These are phyloP conservation scores for Nymphalis io DNA, from an alignment of 1,140 invertebrate genomes.

Conservation along the genomic window DNA sequence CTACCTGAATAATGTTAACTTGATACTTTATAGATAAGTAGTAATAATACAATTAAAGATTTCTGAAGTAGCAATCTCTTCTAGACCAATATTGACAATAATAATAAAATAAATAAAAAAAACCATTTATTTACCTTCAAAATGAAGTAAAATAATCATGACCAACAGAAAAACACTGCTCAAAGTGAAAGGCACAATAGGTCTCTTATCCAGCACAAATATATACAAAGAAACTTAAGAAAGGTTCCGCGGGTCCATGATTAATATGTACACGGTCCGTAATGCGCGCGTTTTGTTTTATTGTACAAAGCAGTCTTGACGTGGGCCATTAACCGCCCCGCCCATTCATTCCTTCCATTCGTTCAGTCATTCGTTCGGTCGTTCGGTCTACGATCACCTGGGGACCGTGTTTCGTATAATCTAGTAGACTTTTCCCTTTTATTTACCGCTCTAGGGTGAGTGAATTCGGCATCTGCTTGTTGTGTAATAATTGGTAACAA, in stretches of 20 bases:
- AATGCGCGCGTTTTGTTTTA: constrained; percentile 64
- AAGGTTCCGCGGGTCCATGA: constrained; percentile 56
- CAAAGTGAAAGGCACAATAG: constrained; percentile 3
- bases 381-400: constrained; percentile 65
- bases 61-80: too few relatives aligned
- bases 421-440: constrained; percentile 43
- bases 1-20: too few relatives aligned
- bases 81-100: too few relatives aligned
- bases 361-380: constrained; percentile 50
- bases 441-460: constrained; percentile 31
- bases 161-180: not conserved
- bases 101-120: too few relatives aligned
- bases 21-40: too few relatives aligned
- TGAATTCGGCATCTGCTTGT: constrained; percentile 13
- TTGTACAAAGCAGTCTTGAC: constrained; percentile 64
- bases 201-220: constrained; percentile 1
- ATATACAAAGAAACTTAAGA: constrained; percentile 37
- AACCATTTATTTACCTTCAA: too few relatives aligned
- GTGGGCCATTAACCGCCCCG: constrained; percentile 59
- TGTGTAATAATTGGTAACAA: constrained; percentile 14
- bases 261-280: constrained; percentile 54
- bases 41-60: too few relatives aligned
- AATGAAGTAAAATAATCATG: not conserved
- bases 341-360: constrained; percentile 54
- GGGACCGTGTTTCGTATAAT: constrained; percentile 58